phyloP scores from a whole-genome alignment of 2,113 vertebrate species.

The Gila orcuttii region DNA sequence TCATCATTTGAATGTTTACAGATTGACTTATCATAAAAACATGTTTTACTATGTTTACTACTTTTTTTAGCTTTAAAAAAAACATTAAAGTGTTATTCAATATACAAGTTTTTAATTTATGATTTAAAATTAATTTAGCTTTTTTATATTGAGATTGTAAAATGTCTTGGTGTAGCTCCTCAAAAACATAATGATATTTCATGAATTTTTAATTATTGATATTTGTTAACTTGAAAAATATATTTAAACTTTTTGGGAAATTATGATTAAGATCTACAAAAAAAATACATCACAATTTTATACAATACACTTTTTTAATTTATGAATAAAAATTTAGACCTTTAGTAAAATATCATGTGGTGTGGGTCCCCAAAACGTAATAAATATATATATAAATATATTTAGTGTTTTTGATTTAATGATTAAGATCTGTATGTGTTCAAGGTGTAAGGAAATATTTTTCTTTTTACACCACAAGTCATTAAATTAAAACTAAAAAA shows the following conservation, averaged over 20 bases:
- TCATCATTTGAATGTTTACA: slow-evolving; percentile 21
- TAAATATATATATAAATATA: too few species aligned
- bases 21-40: not conserved
- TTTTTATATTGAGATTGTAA: too few species aligned
- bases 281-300: too few species aligned
- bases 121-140: too few species aligned
- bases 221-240: too few species aligned
- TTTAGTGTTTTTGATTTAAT: not conserved
- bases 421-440: not conserved
- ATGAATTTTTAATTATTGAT: too few species aligned
- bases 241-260: too few species aligned
- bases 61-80: not conserved
- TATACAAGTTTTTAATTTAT: not conserved
- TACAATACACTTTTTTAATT: too few species aligned
- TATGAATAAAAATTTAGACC: too few species aligned
- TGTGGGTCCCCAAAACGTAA: not conserved
- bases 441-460: not conserved
- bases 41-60: not conserved
- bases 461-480: not conserved
- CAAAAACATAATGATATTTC: too few species aligned
- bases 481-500: not conserved
- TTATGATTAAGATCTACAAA: too few species aligned
- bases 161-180: too few species aligned
- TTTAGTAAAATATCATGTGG: not conserved
- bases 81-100: not conserved